These are phyloP conservation scores for Myrmecophaga tridactyla DNA, from an alignment of 2,113 vertebrate genomes.

Conservation along the genomic window DNA sequence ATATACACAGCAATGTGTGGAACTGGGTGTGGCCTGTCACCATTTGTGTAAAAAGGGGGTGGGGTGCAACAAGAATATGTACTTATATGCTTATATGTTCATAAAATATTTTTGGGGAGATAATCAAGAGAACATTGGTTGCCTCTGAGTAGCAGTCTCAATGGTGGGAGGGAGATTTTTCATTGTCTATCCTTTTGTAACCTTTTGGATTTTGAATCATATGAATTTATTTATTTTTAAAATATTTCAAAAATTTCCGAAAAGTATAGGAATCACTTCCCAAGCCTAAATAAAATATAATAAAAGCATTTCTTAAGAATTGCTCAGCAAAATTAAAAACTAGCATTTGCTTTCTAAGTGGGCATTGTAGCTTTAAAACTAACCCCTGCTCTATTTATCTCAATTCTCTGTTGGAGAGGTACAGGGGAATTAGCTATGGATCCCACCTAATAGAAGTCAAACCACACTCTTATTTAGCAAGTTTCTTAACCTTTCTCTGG, in stretches of 20 bases:
- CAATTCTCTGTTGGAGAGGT: not conserved
- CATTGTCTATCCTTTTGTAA: not conserved
- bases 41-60: not conserved
- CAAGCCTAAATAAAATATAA: conserved; percentile 23
- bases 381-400: not conserved
- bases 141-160: not conserved
- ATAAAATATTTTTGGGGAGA: not conserved
- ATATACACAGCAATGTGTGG: not conserved
- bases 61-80: not conserved
- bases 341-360: not conserved
- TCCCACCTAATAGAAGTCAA: not conserved
- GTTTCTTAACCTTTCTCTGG: not conserved
- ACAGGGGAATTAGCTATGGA: not conserved
- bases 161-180: not conserved
- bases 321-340: conserved; percentile 1
- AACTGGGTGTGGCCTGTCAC: not conserved
- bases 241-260: not conserved
- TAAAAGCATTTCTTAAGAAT: not conserved
- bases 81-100: not conserved
- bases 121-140: not conserved
- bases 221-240: not conserved
- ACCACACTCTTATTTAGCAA: not conserved
- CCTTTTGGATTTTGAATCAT: not conserved
- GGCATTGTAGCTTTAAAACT: not conserved
- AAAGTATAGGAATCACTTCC: not conserved